phyloP scores from a whole-genome alignment of 1,140 invertebrate genomes.

The Pissodes strobi region DNA sequence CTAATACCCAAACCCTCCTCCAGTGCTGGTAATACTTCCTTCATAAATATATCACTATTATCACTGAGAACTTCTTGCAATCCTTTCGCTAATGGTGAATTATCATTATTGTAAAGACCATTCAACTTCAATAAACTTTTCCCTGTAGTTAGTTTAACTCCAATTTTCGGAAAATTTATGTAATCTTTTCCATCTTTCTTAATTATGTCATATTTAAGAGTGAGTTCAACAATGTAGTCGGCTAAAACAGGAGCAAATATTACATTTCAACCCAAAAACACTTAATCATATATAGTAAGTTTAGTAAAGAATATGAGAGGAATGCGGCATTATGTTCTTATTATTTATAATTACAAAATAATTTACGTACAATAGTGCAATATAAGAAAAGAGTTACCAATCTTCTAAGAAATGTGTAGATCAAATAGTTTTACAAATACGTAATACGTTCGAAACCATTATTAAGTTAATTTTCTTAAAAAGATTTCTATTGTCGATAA shows the following conservation, averaged over 20 bases:
- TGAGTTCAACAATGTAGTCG: slow-evolving; percentile 60
- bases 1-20: slow-evolving; percentile 64
- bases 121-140: slow-evolving; percentile 61
- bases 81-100: slow-evolving; percentile 57
- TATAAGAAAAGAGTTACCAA: too few relatives aligned
- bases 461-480: too few relatives aligned
- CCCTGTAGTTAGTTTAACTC: slow-evolving; percentile 59
- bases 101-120: slow-evolving; percentile 66
- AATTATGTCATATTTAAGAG: slow-evolving; percentile 61
- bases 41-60: slow-evolving; percentile 64
- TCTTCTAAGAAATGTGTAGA: too few relatives aligned
- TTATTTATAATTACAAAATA: too few relatives aligned
- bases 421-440: too few relatives aligned
- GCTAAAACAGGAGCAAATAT: slow-evolving; percentile 56
- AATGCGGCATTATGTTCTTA: too few relatives aligned
- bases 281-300: too few relatives aligned
- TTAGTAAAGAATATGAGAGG: too few relatives aligned
- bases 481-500: too few relatives aligned
- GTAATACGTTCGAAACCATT: too few relatives aligned
- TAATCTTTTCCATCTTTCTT: slow-evolving; percentile 59
- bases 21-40: slow-evolving; percentile 67
- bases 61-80: slow-evolving; percentile 58
- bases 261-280: too few relatives aligned
- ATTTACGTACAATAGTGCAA: too few relatives aligned
- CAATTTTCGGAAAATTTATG: slow-evolving; percentile 63